Percentiles rank a stretch among this genome's conserved stretches.
These are phyloP conservation scores for Mylabris phalerata DNA, from an alignment of 1,140 invertebrate species.

Conservation along the genomic window DNA sequence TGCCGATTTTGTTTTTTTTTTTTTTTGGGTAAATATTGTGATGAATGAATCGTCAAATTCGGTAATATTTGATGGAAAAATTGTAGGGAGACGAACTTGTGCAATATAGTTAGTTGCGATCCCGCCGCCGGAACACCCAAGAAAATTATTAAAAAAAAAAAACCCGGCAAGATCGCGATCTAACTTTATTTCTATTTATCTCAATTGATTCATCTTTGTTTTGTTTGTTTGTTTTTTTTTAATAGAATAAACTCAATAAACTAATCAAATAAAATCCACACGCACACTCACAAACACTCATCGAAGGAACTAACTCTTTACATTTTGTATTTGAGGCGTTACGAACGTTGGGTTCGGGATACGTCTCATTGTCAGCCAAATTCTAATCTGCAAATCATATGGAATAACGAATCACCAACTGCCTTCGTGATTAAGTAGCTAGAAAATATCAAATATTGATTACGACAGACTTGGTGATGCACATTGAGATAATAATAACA, in stretches of 20 bases:
- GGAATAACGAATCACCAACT: conserved; percentile 39
- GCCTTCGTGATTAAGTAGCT: conserved; percentile 37
- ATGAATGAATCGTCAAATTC: conserved; percentile 15
- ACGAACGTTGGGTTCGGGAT: conserved; percentile 25
- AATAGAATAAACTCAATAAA: conserved; percentile 34
- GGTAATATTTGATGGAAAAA: conserved; percentile 4
- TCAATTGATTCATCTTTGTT: not conserved
- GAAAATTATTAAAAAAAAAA: not conserved
- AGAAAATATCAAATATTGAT: conserved; percentile 40
- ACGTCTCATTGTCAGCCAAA: conserved; percentile 35
- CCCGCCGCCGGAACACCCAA: conserved; percentile 1
- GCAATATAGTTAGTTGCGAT: conserved; percentile 11
- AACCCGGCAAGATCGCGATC: conserved; percentile 2
- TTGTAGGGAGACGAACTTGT: conserved; percentile 12
- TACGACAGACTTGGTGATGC: conserved; percentile 33
- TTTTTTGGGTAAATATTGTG: too few species aligned
- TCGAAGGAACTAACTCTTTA: conserved; percentile 41
- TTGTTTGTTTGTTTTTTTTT: not conserved
- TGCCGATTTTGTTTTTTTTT: too few species aligned
- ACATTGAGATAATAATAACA: conserved; percentile 10
- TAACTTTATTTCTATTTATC: not conserved
- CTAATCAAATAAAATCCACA: conserved; percentile 38
- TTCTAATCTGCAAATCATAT: conserved; percentile 38
- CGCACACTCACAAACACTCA: conserved; percentile 43
- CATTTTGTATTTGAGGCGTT: conserved; percentile 36